Conservation (phyloP, 2,113 vertebrate genomes). For the Hypanus sabinus region DNA sequence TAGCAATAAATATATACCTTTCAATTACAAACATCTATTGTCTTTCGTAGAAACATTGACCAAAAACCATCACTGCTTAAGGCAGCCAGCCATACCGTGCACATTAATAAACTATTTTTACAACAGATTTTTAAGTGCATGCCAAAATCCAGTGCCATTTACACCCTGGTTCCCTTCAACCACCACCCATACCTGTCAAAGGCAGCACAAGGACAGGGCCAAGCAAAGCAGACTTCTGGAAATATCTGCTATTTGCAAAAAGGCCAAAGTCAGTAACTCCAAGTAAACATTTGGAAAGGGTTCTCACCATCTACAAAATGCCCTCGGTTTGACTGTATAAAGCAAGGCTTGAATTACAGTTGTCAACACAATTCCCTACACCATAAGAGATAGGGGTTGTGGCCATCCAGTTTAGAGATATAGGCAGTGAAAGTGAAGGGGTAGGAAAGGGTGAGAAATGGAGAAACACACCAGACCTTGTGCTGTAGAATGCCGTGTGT, state of each 20-base stretch:
- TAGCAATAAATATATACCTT: conserved; percentile 31
- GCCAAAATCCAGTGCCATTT: conserved; percentile 9
- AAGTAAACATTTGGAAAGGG: not conserved
- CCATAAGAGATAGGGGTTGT: not conserved
- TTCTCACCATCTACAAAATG: not conserved
- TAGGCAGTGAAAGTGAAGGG: too few relatives aligned
- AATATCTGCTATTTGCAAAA: not conserved
- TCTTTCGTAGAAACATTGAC: conserved; percentile 31
- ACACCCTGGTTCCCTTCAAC: not conserved
- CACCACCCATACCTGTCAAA: not conserved
- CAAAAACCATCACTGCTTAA: conserved; percentile 15
- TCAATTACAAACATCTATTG: conserved; percentile 35
- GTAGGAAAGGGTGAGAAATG: not conserved
- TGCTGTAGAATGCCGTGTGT: not conserved
- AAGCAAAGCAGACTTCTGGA: not conserved
- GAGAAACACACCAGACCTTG: not conserved
- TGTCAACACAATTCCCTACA: not conserved
- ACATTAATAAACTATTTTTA: conserved; percentile 21
- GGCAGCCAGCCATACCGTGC: conserved; percentile 17
- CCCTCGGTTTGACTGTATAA: not conserved
- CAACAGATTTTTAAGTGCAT: conserved; percentile 11
- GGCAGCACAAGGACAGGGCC: not conserved
- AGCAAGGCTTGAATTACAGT: conserved; percentile 13
- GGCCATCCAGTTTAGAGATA: not conserved
- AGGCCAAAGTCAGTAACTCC: not conserved